Evolutionary conservation across 2,888 invertebrate species (phyloP), one percentile per base, ranked within the genome.

Genomic region (Bellardia bayeri): DNA sequence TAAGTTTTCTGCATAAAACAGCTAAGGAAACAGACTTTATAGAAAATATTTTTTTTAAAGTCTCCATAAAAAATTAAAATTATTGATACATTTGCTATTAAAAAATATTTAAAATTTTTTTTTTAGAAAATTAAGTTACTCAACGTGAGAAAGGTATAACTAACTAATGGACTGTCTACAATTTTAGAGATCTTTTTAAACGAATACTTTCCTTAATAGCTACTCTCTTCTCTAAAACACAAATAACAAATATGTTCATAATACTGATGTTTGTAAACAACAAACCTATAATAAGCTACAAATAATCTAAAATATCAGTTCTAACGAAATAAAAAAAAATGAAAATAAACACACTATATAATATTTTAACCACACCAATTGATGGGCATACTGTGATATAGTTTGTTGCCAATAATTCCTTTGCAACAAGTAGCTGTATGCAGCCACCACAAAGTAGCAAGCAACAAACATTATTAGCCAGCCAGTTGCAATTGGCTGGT

Each of bases 351-450:
- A 11, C 51, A n/a, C n/a, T 54, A 23, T 56, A 56, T 23, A 63
- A 64, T 56, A 81, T 66, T 81, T 81, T 23, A 81, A 45, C 4
- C 64, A 51, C 56, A 74, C 49, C 63, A 83, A 78, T 78, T 72
- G 83, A 83, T 83, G 83, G 83, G 76, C 71, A 83, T 78, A 64
- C 69, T 83, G 45, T 83, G 83, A 83, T 83, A 83, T 58, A 78
- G 71, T 71, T 82, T 82, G 66, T 82, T 78, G 78, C 54, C 71
- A 54, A 82, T 33, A 13, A 30, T 51, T 63, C 3, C 23, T 23
- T 30, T 6, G 82, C 83, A 78, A 76, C 82, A 75, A 82, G 66
- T 66, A 74, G 45, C 2, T 9, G 23, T 13, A 49, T 23, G 66
- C 7, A 79, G 7, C 9, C 51, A 71, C 30, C 42, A 64, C 37